Evolutionary conservation across 2,113 vertebrate genomes (phyloP).

Genomic region (Dryoscopus gambensis): DNA sequence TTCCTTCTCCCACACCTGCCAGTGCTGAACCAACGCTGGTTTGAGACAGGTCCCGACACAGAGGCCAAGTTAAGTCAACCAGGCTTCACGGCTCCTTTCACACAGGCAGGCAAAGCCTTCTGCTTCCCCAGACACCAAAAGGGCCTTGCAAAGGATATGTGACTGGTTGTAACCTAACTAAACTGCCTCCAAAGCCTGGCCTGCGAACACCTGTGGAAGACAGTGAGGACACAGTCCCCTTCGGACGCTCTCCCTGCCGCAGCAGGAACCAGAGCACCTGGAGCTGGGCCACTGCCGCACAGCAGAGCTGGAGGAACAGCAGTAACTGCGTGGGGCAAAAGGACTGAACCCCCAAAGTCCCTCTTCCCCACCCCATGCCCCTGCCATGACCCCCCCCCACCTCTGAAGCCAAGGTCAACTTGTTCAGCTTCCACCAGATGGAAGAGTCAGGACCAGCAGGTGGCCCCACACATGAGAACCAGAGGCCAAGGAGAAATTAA

Average conservation of each 20-base stretch:
- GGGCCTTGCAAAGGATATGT: rapidly evolving
- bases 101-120: background rate
- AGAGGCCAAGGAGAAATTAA: background rate
- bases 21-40: background rate
- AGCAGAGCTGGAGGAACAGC: background rate
- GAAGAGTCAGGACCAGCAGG: background rate
- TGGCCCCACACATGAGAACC: background rate
- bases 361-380: background rate
- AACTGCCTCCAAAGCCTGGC: background rate
- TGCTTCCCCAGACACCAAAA: background rate
- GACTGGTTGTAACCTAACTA: background rate
- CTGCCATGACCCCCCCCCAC: background rate
- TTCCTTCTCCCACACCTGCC: background rate
- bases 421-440: background rate
- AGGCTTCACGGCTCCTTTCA: background rate
- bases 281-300: background rate
- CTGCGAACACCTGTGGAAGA: background rate
- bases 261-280: background rate
- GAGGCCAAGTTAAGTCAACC: background rate
- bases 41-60: background rate
- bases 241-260: rapidly evolving
- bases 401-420: background rate
- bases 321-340: rapidly evolving
- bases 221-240: background rate
- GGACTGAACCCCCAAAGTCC: rapidly evolving